Evolutionary conservation across 35 echinoderm and acorn worm species (phyloP).

Genomic region (Acanthaster planci): DNA sequence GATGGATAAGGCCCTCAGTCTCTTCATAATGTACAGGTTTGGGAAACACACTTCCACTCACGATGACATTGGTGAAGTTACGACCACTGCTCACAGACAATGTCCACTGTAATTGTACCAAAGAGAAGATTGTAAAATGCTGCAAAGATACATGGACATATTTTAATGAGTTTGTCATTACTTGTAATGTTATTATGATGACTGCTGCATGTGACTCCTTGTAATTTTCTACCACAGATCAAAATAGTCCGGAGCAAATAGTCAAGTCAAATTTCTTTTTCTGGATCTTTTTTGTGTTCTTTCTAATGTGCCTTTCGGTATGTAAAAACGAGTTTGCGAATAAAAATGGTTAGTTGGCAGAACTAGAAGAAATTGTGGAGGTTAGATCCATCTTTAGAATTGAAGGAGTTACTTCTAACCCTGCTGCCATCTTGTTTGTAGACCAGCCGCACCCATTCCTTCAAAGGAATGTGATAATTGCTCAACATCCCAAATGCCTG

Average conservation of each 20-base stretch:
- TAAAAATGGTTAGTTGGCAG: neutral
- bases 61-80: neutral
- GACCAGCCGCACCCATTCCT: constrained; percentile 45
- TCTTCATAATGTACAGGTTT: constrained; percentile 35
- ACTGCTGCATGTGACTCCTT: no score
- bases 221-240: no score
- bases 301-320: no score
- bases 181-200: no score
- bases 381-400: neutral
- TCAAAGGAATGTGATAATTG: constrained; percentile 29
- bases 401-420: neutral
- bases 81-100: neutral
- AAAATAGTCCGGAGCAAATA: no score
- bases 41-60: neutral
- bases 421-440: constrained; percentile 49
- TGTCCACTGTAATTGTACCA: constrained; percentile 21
- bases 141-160: neutral
- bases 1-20: constrained; percentile 32
- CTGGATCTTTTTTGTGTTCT: no score
- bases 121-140: neutral
- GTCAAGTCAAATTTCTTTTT: no score
- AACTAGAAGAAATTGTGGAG: neutral
- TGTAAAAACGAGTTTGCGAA: no score
- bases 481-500: constrained; percentile 38
- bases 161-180: neutral